A percentile compares a stretch with the other conserved stretches of the same genome.
Conservation (phyloP, 2,113 vertebrate species). For the Megaleporinus macrocephalus region DNA sequence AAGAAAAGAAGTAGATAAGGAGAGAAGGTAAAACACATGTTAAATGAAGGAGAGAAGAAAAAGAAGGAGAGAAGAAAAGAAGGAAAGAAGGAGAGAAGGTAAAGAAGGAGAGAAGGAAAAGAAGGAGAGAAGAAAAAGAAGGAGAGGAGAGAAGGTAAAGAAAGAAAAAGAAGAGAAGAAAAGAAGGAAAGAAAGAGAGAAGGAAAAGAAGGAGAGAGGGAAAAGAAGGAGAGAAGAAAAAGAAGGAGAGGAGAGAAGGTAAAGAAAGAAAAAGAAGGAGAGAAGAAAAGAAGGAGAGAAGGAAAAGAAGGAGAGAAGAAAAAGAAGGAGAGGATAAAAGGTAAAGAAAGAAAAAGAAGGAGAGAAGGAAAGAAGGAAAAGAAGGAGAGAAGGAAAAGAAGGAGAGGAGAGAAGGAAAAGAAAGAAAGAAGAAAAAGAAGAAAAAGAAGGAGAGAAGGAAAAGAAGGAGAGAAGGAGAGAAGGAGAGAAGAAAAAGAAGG, state of each 20-base stretch:
- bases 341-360: too few species aligned
- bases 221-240: too few species aligned
- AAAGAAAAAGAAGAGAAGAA: background rate
- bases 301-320: too few species aligned
- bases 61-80: constrained; percentile 53
- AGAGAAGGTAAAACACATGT: background rate
- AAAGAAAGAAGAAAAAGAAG: background rate
- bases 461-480: background rate
- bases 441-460: background rate
- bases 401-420: background rate
- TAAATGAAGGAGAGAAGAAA: constrained; percentile 55
- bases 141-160: constrained; percentile 6
- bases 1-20: too few species aligned
- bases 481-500: too few species aligned
- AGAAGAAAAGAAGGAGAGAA: too few species aligned
- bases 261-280: too few species aligned
- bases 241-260: background rate
- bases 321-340: too few species aligned
- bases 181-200: too few species aligned
- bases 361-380: background rate
- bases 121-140: constrained; percentile 27
- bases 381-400: background rate
- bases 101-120: too few species aligned
- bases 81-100: background rate
- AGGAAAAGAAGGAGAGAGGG: constrained; percentile 3